Percentiles rank a stretch among this genome's conserved stretches.
These are phyloP conservation scores for Thaumetopoea pityocampa DNA, from an alignment of 1,140 invertebrate genomes.

Conservation along the genomic window DNA sequence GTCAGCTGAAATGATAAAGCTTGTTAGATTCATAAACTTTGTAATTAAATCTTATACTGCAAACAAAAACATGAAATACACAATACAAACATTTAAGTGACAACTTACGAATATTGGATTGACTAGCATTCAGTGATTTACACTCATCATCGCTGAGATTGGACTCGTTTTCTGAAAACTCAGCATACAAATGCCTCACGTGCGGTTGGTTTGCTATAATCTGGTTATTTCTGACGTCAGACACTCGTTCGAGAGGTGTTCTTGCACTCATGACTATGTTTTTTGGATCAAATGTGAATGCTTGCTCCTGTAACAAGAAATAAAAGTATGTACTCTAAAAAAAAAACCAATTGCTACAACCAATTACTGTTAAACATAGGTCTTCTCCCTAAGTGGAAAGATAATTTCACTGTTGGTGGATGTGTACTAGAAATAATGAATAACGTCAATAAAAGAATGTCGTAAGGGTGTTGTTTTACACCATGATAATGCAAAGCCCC, in stretches of 20 bases:
- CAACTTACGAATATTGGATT: slow-evolving; percentile 49
- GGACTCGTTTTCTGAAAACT: slow-evolving; percentile 58
- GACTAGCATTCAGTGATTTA: slow-evolving; percentile 56
- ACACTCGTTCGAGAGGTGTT: slow-evolving; percentile 28
- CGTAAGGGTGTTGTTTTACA: no score
- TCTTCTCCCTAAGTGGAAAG: no score
- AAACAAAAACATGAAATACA: slow-evolving; percentile 9
- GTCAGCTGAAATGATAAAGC: slow-evolving; percentile 41
- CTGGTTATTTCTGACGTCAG: slow-evolving; percentile 27
- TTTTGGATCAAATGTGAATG: slow-evolving; percentile 50
- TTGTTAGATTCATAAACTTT: no score
- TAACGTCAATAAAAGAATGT: no score
- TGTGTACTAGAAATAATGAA: no score
- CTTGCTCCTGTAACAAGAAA: slow-evolving; percentile 39
- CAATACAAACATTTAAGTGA: slow-evolving; percentile 1
- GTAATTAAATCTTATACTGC: not conserved
- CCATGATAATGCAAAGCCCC: no score
- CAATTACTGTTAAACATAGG: no score
- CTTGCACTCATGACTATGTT: slow-evolving; percentile 46
- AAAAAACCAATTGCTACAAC: no score
- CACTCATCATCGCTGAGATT: slow-evolving; percentile 59
- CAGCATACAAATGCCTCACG: slow-evolving; percentile 45
- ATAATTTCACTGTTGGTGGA: no score
- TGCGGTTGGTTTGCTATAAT: slow-evolving; percentile 49
- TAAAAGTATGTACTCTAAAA: no score